Percentiles rank a stretch among this genome's conserved stretches.
Evolutionary conservation across 2,888 invertebrate species (phyloP).

Genomic region (Andrena chrysosceles): DNA sequence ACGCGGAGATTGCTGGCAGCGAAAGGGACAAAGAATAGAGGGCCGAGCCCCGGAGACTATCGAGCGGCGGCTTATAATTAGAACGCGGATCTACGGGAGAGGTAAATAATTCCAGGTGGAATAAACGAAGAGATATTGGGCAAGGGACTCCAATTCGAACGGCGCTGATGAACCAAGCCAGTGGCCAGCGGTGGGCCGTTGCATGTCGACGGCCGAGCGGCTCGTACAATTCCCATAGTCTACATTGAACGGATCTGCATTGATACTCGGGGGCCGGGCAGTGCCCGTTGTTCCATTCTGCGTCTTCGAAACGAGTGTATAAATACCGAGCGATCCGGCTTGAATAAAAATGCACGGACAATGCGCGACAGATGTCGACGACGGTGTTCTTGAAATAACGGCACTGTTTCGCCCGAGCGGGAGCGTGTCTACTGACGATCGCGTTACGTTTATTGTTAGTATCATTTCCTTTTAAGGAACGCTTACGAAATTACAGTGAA

Average conservation of each 20-base stretch:
- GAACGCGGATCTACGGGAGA: background rate
- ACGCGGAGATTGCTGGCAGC: no score
- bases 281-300: conserved; percentile 60
- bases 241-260: conserved; percentile 57
- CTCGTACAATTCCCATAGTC: conserved; percentile 50
- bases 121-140: background rate
- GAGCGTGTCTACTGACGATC: background rate
- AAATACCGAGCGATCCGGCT: conserved; percentile 56
- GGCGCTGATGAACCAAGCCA: conserved; percentile 12
- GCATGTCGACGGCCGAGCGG: conserved; percentile 32
- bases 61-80: background rate
- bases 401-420: background rate
- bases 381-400: conserved; percentile 27
- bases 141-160: conserved; percentile 30
- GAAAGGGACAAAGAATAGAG: no score
- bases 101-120: background rate
- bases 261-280: conserved; percentile 47
- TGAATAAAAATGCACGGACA: conserved; percentile 51
- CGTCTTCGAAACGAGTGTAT: conserved; percentile 55
- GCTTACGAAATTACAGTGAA: background rate
- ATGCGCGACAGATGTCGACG: conserved; percentile 51
- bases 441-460: background rate
- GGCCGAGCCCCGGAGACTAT: no score
- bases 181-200: conserved; percentile 13
- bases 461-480: background rate